A percentile compares a stretch with the other conserved stretches of the same genome.
These are phyloP conservation scores for Metacarcinus magister DNA, from an alignment of 2,888 invertebrate genomes.

Conservation along the genomic window DNA sequence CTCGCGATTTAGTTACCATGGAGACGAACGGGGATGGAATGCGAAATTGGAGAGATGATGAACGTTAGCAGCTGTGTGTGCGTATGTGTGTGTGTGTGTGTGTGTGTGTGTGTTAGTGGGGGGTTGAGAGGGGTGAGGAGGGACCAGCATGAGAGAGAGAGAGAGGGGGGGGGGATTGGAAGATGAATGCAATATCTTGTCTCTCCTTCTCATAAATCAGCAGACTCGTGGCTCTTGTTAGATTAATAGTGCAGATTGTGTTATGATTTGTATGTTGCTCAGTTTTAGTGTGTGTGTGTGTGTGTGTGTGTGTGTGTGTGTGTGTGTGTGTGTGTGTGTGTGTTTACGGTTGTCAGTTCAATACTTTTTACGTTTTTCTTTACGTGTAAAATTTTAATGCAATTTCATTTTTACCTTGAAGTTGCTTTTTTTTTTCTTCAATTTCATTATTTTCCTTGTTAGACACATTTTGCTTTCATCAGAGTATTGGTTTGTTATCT, in stretches of 20 bases:
- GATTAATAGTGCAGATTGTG: neutral
- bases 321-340: no score
- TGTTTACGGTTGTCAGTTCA: no score
- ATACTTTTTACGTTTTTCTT: no score
- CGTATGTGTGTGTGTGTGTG: constrained; percentile 42
- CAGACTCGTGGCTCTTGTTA: neutral
- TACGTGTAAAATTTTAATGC: no score
- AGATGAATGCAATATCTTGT: neutral
- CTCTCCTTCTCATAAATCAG: neutral
- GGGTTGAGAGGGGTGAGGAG: neutral
- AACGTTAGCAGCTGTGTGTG: constrained; percentile 35
- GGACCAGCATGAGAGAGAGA: neutral
- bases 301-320: no score
- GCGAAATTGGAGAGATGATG: constrained; percentile 8
- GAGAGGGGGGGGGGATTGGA: no score
- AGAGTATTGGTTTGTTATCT: no score
- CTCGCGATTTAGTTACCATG: constrained; percentile 21
- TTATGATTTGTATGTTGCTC: neutral
- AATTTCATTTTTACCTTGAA: no score
- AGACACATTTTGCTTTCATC: no score
- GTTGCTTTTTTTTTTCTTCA: no score
- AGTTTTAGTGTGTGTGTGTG: neutral
- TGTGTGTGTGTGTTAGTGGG: neutral
- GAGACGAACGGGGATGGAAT: neutral
- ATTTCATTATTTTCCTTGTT: no score